Percentiles rank a stretch among this genome's conserved stretches.
Evolutionary conservation across 2,113 vertebrate genomes (phyloP).

Genomic region (Ctenomys sociabilis): DNA sequence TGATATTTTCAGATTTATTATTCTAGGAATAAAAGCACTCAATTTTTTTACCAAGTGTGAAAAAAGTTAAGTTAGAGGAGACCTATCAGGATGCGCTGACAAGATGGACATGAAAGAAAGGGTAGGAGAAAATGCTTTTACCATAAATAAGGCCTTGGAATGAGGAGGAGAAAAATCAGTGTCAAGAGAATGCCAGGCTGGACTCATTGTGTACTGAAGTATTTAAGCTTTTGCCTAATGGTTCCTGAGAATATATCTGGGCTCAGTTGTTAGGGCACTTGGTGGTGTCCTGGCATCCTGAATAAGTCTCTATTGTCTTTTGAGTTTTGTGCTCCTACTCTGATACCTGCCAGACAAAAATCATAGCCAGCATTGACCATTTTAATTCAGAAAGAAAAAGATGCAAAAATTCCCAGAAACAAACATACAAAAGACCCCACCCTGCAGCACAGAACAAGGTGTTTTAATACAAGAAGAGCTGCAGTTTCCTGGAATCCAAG

Average conservation of each 20-base stretch:
- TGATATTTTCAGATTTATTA: not conserved
- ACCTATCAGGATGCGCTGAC: not conserved
- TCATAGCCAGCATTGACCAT: not conserved
- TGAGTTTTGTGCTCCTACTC: not conserved
- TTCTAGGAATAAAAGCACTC: not conserved
- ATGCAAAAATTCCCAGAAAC: not conserved
- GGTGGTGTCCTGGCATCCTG: not conserved
- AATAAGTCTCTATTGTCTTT: not conserved
- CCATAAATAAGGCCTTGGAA: not conserved
- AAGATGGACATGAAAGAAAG: not conserved
- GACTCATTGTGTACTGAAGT: not conserved
- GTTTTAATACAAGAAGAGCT: constrained; percentile 2
- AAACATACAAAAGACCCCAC: no score
- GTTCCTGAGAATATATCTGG: not conserved
- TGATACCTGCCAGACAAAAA: not conserved
- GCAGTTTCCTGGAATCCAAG: constrained; percentile 23
- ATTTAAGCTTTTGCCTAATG: not conserved
- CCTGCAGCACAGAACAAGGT: not conserved
- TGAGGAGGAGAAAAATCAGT: fast-evolving
- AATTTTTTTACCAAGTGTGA: not conserved
- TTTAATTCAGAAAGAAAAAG: not conserved
- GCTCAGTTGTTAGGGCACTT: not conserved
- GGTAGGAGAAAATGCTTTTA: not conserved
- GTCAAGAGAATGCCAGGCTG: not conserved
- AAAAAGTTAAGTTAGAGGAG: constrained; percentile 3